phyloP scores from a whole-genome alignment of 2,113 vertebrate genomes.

The Notothenia coriiceps region DNA sequence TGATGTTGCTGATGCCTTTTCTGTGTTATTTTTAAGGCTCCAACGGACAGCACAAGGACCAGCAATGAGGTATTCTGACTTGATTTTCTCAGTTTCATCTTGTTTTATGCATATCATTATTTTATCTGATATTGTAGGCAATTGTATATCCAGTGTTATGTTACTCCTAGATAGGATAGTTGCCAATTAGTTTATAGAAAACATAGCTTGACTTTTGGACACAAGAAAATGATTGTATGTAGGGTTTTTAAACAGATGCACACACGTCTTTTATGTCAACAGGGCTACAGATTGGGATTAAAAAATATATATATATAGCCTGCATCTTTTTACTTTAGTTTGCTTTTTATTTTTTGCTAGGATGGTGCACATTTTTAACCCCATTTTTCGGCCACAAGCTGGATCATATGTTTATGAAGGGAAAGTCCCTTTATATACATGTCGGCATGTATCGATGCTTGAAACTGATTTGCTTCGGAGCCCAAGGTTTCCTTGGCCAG shows the following conservation, averaged over 20 bases:
- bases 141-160: background rate
- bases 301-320: background rate
- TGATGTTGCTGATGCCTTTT: background rate
- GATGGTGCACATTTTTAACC: background rate
- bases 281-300: background rate
- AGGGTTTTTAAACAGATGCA: background rate
- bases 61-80: slow-evolving; percentile 70
- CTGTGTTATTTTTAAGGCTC: slow-evolving; percentile 71
- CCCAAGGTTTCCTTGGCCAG: background rate
- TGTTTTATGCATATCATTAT: background rate
- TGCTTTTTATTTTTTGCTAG: background rate
- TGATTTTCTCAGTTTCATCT: background rate
- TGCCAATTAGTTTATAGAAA: background rate
- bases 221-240: background rate
- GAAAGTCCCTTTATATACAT: too few relatives aligned
- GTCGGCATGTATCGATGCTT: too few relatives aligned
- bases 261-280: background rate
- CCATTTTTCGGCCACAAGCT: background rate
- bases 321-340: background rate
- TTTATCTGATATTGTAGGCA: background rate
- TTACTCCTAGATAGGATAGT: background rate
- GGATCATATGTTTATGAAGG: background rate
- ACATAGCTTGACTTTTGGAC: background rate
- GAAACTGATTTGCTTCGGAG: background rate
- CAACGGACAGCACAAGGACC: slow-evolving; percentile 27